These are phyloP conservation scores for Trichosurus vulpecula DNA, from an alignment of 2,797 vertebrate species.

Conservation along the genomic window DNA sequence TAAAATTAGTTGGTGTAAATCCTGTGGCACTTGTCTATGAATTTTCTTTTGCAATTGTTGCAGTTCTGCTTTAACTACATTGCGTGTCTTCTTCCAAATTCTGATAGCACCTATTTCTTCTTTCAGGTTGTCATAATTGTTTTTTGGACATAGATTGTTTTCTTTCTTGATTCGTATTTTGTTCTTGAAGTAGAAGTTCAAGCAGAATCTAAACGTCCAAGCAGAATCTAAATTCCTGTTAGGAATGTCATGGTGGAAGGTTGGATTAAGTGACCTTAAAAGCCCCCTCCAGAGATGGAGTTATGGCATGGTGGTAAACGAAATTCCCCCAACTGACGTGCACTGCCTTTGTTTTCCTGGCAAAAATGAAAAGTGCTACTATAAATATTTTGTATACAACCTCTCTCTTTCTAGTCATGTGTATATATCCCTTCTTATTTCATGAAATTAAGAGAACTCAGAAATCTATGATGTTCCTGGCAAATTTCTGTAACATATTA, in stretches of 20 bases:
- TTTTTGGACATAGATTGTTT: neutral
- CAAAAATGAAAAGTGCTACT: neutral
- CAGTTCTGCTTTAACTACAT: neutral
- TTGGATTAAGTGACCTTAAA: neutral
- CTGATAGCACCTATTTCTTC: neutral
- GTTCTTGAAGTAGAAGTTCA: neutral
- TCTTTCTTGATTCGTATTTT: neutral
- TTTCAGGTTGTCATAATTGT: neutral
- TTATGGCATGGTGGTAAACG: neutral
- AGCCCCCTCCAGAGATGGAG: neutral
- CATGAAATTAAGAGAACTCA: neutral
- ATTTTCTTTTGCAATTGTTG: neutral
- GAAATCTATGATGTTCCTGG: neutral
- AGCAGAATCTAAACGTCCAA: neutral
- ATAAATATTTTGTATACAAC: neutral
- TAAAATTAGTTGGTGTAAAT: neutral
- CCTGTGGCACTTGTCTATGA: neutral
- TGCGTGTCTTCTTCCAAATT: neutral
- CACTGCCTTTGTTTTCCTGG: neutral
- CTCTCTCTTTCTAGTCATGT: neutral
- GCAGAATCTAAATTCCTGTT: neutral
- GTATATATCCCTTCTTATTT: neutral
- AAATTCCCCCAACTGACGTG: neutral
- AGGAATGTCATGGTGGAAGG: neutral
- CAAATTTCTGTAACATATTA: neutral